Conservation (phyloP, 2,113 vertebrate species). For the Todiramphus saurophagus region DNA sequence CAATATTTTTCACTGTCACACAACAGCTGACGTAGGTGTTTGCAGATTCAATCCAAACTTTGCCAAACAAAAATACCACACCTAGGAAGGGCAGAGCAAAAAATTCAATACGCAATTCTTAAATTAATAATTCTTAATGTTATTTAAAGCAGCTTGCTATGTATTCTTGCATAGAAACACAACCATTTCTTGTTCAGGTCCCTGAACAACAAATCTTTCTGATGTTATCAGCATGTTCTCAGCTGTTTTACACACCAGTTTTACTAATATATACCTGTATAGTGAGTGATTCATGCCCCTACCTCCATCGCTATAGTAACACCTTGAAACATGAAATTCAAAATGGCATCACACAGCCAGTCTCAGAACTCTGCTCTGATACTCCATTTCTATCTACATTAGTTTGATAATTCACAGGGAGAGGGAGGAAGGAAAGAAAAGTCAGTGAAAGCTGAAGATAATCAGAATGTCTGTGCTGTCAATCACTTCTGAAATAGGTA, state of each 20-base stretch:
- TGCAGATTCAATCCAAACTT: conserved; percentile 93
- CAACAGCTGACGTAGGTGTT: conserved; percentile 91
- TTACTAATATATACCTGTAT: not conserved
- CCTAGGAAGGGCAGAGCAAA: conserved; percentile 73
- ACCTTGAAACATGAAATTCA: not conserved
- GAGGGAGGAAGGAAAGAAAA: not conserved
- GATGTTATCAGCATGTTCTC: not conserved
- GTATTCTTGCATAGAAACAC: not conserved
- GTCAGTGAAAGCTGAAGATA: not conserved
- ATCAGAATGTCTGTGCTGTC: conserved; percentile 15
- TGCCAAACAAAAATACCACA: conserved; percentile 95
- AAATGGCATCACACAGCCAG: not conserved
- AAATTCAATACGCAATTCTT: not conserved
- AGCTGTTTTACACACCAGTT: not conserved
- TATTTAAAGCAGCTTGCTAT: not conserved
- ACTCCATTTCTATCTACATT: not conserved
- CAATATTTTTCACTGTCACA: conserved; percentile 91
- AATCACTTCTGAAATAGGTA: not conserved
- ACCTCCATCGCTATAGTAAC: conserved; percentile 22
- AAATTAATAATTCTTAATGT: not conserved
- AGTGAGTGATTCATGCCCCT: not conserved
- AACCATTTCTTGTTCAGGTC: not conserved
- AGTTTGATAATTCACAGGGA: not conserved
- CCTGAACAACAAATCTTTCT: not conserved
- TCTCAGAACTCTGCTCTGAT: not conserved